A percentile compares a stretch with the other conserved stretches of the same genome.
phyloP scores from a whole-genome alignment of 2,888 invertebrate genomes.

The Dysmachus trigonus region DNA sequence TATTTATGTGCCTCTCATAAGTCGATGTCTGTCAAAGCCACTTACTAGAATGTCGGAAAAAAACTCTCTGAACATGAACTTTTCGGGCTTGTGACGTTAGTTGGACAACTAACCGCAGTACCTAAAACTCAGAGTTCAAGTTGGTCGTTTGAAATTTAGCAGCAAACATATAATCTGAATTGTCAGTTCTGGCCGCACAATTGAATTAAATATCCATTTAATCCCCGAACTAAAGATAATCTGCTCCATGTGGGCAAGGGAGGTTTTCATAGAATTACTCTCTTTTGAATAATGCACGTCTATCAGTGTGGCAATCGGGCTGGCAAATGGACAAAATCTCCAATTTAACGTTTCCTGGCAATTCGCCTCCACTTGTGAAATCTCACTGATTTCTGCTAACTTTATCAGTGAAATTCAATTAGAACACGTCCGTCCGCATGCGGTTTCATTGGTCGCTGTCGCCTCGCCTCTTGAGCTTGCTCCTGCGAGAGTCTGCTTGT shows the following conservation, averaged over 20 bases:
- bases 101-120: not conserved
- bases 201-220: constrained; percentile 32
- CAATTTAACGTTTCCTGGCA: constrained; percentile 36
- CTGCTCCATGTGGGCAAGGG: constrained; percentile 3
- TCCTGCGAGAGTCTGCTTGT: not conserved
- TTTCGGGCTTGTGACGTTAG: not conserved
- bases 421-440: constrained; percentile 23
- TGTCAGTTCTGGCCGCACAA: constrained; percentile 2
- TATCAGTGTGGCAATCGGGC: constrained; percentile 25
- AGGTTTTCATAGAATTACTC: constrained; percentile 22
- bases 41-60: not conserved
- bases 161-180: constrained; percentile 3
- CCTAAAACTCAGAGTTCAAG: not conserved
- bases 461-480: not conserved
- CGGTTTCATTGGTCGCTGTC: constrained; percentile 3
- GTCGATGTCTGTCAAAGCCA: not conserved
- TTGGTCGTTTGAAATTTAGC: not conserved
- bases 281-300: constrained; percentile 36
- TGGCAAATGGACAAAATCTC: constrained; percentile 24
- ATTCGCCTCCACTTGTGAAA: constrained; percentile 10
- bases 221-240: constrained; percentile 26
- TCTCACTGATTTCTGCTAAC: constrained; percentile 26
- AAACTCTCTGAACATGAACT: not conserved
- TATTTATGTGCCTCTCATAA: not conserved
- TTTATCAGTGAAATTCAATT: constrained; percentile 38